Conservation (phyloP, 1,140 invertebrate species). For the Colletes gigas region DNA sequence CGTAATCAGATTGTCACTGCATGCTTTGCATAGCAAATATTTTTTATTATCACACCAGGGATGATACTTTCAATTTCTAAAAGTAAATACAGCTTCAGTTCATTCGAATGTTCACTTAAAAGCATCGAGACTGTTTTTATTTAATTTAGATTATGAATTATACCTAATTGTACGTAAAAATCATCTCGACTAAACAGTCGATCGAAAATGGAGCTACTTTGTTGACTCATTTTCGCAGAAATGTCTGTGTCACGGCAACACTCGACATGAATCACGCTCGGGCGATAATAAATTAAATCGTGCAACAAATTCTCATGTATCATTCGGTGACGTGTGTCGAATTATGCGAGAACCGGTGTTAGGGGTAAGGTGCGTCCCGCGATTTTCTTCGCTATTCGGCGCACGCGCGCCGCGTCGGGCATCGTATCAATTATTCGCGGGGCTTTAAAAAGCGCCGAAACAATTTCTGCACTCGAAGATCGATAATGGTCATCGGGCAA, state of each 20-base stretch:
- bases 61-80: neutral
- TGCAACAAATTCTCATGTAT: neutral
- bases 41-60: neutral
- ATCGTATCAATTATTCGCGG: slow-evolving; percentile 30
- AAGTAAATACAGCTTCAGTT: neutral
- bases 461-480: slow-evolving; percentile 37
- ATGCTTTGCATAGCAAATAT: slow-evolving; percentile 22
- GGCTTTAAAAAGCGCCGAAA: slow-evolving; percentile 33
- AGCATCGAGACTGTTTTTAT: too few relatives aligned
- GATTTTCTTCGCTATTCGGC: slow-evolving; percentile 13
- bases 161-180: too few relatives aligned
- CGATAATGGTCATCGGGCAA: slow-evolving; percentile 17
- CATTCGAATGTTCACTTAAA: neutral
- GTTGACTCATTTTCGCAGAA: too few relatives aligned
- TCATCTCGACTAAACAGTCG: too few relatives aligned
- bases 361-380: neutral
- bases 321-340: neutral
- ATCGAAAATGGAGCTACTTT: too few relatives aligned
- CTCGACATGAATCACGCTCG: slow-evolving; percentile 10
- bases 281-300: slow-evolving; percentile 25
- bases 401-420: slow-evolving; percentile 19
- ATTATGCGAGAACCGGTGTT: neutral
- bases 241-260: too few relatives aligned
- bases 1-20: slow-evolving; percentile 31
- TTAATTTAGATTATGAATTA: too few relatives aligned